These are phyloP conservation scores for Lepus townsendii DNA, from an alignment of 2,797 vertebrate genomes.

Conservation along the genomic window DNA sequence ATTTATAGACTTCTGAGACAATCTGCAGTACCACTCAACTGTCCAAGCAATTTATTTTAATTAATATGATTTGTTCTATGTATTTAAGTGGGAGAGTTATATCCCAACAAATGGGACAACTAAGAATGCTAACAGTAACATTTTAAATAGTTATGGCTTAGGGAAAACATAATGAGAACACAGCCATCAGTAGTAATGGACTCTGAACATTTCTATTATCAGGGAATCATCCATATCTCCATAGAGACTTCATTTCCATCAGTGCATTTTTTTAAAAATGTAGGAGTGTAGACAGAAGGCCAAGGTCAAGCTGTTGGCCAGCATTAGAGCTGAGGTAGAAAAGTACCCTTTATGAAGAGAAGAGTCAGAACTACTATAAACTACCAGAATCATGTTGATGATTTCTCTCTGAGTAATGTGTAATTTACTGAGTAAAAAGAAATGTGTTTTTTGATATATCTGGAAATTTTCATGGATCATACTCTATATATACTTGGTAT, in stretches of 20 bases:
- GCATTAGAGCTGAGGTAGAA: conserved; percentile 72
- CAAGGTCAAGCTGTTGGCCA: conserved; percentile 75
- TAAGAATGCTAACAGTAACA: conserved; percentile 76
- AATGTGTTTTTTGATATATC: neutral
- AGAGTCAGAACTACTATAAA: conserved; percentile 40
- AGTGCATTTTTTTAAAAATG: conserved; percentile 79
- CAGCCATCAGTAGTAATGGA: conserved; percentile 81
- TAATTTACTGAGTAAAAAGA: conserved; percentile 76
- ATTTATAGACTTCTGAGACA: conserved; percentile 81
- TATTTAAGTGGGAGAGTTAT: conserved; percentile 80
- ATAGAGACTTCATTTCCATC: conserved; percentile 80
- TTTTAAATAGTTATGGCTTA: conserved; percentile 80
- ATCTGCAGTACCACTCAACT: conserved; percentile 68
- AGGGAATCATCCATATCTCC: conserved; percentile 84
- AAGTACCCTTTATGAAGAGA: conserved; percentile 69
- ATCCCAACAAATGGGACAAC: conserved; percentile 74
- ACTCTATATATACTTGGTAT: conserved; percentile 44
- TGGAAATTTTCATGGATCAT: conserved; percentile 54
- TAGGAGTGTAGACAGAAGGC: conserved; percentile 68
- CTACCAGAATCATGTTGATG: conserved; percentile 31
- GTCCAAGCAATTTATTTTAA: conserved; percentile 81
- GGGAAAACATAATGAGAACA: conserved; percentile 77
- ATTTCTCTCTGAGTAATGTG: conserved; percentile 71
- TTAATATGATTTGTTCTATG: conserved; percentile 83
- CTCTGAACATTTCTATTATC: conserved; percentile 80